Percentiles rank a stretch among this genome's conserved stretches.
phyloP scores from a whole-genome alignment of 2,797 vertebrate species.

The Remorina albescens region DNA sequence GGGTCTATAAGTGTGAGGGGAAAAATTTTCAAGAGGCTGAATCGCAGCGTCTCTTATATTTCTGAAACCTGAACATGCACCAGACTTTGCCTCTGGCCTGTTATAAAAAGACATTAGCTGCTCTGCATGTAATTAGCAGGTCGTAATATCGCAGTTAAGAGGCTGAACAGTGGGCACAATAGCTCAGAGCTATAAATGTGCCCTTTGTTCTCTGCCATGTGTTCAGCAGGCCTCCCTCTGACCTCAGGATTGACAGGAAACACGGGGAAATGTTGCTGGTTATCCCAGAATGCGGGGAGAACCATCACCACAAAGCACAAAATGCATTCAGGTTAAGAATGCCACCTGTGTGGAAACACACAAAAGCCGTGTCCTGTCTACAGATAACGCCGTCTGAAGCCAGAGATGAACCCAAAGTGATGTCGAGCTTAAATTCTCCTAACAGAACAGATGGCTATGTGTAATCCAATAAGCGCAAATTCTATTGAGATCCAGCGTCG shows the following conservation, averaged over 20 bases:
- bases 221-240: slow-evolving; percentile 53
- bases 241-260: slow-evolving; percentile 36
- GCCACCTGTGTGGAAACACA: slow-evolving; percentile 45
- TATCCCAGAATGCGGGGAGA: slow-evolving; percentile 1
- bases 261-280: slow-evolving; percentile 17
- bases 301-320: slow-evolving; percentile 7
- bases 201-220: slow-evolving; percentile 62
- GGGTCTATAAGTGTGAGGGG: slow-evolving; percentile 22
- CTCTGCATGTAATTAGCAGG: slow-evolving; percentile 68
- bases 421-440: slow-evolving; percentile 42
- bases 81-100: slow-evolving; percentile 53
- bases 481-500: slow-evolving; percentile 32
- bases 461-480: slow-evolving; percentile 57
- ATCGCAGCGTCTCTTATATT: slow-evolving; percentile 23
- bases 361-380: slow-evolving; percentile 42
- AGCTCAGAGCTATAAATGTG: slow-evolving; percentile 44
- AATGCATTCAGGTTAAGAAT: slow-evolving; percentile 31
- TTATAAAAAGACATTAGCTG: slow-evolving; percentile 43
- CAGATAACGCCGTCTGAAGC: slow-evolving; percentile 36
- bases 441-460: slow-evolving; percentile 53
- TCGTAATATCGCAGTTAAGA: slow-evolving; percentile 54
- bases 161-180: slow-evolving; percentile 47
- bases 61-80: slow-evolving; percentile 35
- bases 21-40: slow-evolving; percentile 7
- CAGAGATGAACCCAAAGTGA: slow-evolving; percentile 35